A percentile compares a stretch with the other conserved stretches of the same genome.
Evolutionary conservation across 2,113 vertebrate genomes (phyloP).

Genomic region (Labeo rohita): DNA sequence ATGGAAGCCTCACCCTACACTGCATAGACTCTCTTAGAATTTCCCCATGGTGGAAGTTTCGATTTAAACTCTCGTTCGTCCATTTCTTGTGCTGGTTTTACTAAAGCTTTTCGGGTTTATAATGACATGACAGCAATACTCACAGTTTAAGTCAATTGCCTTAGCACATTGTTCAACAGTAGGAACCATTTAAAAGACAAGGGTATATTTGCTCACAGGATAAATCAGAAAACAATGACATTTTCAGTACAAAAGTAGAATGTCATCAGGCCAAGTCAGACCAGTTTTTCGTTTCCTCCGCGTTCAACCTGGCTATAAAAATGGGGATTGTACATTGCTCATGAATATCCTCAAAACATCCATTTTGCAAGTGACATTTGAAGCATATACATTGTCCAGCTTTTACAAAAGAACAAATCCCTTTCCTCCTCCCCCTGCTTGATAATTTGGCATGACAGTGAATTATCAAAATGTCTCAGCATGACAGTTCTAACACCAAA

Average conservation of each 20-base stretch:
- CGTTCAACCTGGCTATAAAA: constrained; percentile 66
- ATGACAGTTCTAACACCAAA: constrained; percentile 43
- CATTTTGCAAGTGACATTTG: constrained; percentile 70
- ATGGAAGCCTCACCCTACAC: constrained; percentile 78
- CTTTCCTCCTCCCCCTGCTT: constrained; percentile 71
- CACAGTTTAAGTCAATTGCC: constrained; percentile 75
- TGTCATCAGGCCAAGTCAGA: constrained; percentile 70
- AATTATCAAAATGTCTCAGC: constrained; percentile 51
- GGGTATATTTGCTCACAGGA: constrained; percentile 75
- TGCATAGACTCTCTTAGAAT: constrained; percentile 80
- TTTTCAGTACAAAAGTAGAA: constrained; percentile 76
- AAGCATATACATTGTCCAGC: constrained; percentile 77
- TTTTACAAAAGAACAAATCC: constrained; percentile 70
- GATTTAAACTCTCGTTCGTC: constrained; percentile 56
- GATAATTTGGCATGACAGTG: constrained; percentile 77
- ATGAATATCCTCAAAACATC: constrained; percentile 65
- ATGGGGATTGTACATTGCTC: constrained; percentile 81
- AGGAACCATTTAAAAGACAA: constrained; percentile 68
- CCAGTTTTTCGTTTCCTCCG: constrained; percentile 54
- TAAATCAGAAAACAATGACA: constrained; percentile 72
- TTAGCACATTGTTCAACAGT: constrained; percentile 72
- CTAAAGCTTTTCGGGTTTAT: constrained; percentile 81
- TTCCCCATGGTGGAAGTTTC: constrained; percentile 57
- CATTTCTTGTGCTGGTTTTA: constrained; percentile 82
- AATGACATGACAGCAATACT: constrained; percentile 74